A percentile compares a stretch with the other conserved stretches of the same genome.
phyloP scores from a whole-genome alignment of 2,888 invertebrate genomes.

The Xiphydria camelus region DNA sequence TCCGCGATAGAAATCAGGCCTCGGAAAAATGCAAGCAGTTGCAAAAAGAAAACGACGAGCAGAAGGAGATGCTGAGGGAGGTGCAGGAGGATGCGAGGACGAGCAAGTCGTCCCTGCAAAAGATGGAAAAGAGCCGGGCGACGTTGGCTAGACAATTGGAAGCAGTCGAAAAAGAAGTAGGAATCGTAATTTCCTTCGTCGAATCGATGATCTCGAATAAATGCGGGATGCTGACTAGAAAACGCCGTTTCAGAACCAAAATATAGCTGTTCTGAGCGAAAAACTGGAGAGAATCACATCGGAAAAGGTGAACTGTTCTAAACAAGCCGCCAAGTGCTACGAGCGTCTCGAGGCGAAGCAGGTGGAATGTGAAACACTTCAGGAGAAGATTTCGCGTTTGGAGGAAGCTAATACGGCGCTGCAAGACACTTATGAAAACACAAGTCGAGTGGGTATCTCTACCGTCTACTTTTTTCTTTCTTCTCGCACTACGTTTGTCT shows the following conservation, averaged over 20 bases:
- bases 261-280: conserved; percentile 18
- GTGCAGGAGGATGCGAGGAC: conserved; percentile 22
- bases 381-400: conserved; percentile 23
- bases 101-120: conserved; percentile 23
- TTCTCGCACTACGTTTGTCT: background rate
- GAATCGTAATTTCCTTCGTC: no score
- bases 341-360: conserved; percentile 25
- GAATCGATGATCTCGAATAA: no score
- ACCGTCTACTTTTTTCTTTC: background rate
- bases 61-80: conserved; percentile 24
- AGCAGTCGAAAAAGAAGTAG: conserved; percentile 27
- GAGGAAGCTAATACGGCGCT: conserved; percentile 18
- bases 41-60: conserved; percentile 35
- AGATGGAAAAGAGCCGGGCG: conserved; percentile 25
- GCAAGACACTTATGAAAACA: conserved; percentile 27
- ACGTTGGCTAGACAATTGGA: conserved; percentile 23
- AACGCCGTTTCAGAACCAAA: conserved; percentile 24
- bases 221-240: no score
- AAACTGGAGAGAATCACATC: conserved; percentile 23
- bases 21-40: conserved; percentile 26
- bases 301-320: conserved; percentile 24
- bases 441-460: conserved; percentile 20
- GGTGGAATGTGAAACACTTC: conserved; percentile 24
- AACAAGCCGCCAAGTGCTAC: conserved; percentile 16
- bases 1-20: no score